Base-by-base conservation (phyloP, 2,113 vertebrate species). In the Paratilapia polleni region DNA sequence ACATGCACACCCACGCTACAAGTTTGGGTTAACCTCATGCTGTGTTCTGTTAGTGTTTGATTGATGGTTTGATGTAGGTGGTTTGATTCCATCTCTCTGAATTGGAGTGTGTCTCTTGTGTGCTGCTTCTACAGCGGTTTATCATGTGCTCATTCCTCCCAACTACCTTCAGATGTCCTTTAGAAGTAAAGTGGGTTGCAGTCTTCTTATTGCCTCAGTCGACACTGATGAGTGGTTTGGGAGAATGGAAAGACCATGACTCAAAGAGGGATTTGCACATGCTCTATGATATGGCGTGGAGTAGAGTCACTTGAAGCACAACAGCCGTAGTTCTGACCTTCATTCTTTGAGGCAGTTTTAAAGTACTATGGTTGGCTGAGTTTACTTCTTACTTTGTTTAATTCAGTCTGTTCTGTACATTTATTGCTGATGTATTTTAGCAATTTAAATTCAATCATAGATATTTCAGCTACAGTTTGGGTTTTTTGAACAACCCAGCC, bases 101-200 rank as follows among this genome's bases (percentile, higher is more conserved):
- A 88, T 80, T 57, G 15, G 52, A 77, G 81, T 57, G 17, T 59
- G 56, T 87, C 64, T 77, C 77, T 73, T 41, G 2, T 81, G 82
- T 84, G 76, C 75, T 31, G 26, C 85, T 60, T 79, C 77, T 80
- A 4, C 54, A 62, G 68, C 8, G 9, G 59, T 81, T 86, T 77
- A 88, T 84, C 76, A 77, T 80, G 54, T 81, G 20, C 74, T 86
- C 41, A 68, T 89, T 87, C 70, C 56, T 83, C 70, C n/a, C 77
- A 77, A 15, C 60, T 88, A 82, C 77, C 86, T 92, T 92, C 78
- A 88, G 52, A 91, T 57, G 86, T 73, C 87, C 82, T 89, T 84
- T 49, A 36, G 56, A 60, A 60, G 57, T 17, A 41, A 81, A 84
- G 60, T 70, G 62, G 73, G 59, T 75, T 78, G 59, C 73, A 79